Conservation (phyloP, 2,888 invertebrate genomes). For the Drosophila falleni region DNA sequence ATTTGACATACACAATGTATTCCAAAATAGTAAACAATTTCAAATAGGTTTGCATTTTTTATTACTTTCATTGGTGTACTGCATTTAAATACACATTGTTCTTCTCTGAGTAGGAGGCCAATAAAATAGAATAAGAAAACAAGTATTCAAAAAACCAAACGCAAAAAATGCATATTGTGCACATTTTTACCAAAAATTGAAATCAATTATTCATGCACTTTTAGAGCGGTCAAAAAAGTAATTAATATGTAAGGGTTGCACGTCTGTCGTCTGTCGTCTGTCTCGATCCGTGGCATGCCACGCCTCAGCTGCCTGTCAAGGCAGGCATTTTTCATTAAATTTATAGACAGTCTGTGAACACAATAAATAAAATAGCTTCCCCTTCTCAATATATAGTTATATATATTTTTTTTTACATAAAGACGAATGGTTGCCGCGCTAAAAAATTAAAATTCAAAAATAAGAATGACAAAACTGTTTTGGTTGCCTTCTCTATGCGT, state of each 20-base stretch:
- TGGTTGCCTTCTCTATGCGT: not conserved
- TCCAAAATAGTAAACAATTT: slow-evolving; percentile 37
- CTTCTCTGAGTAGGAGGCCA: slow-evolving; percentile 3
- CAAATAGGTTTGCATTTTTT: slow-evolving; percentile 40
- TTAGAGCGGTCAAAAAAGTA: slow-evolving; percentile 71
- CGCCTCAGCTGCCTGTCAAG: slow-evolving; percentile 40
- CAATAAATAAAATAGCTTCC: slow-evolving; percentile 52
- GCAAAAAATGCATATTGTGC: slow-evolving; percentile 40
- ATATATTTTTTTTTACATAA: slow-evolving; percentile 12
- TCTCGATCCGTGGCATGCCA: slow-evolving; percentile 8
- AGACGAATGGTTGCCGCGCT: slow-evolving; percentile 30
- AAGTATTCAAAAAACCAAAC: slow-evolving; percentile 4
- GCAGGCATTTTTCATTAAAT: slow-evolving; percentile 63
- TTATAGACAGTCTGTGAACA: slow-evolving; percentile 54
- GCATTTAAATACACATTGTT: slow-evolving; percentile 55
- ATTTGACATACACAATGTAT: not conserved
- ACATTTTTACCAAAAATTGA: slow-evolving; percentile 48
- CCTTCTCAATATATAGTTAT: slow-evolving; percentile 8
- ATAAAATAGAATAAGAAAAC: slow-evolving; percentile 16
- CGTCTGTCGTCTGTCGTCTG: slow-evolving; percentile 21
- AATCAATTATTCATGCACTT: slow-evolving; percentile 68
- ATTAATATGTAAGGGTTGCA: slow-evolving; percentile 63
- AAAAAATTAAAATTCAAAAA: slow-evolving; percentile 48
- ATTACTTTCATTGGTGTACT: slow-evolving; percentile 37
- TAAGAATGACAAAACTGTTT: slow-evolving; percentile 48